Conservation (phyloP, 2,797 vertebrate species). For the Pelobates cultripes region DNA sequence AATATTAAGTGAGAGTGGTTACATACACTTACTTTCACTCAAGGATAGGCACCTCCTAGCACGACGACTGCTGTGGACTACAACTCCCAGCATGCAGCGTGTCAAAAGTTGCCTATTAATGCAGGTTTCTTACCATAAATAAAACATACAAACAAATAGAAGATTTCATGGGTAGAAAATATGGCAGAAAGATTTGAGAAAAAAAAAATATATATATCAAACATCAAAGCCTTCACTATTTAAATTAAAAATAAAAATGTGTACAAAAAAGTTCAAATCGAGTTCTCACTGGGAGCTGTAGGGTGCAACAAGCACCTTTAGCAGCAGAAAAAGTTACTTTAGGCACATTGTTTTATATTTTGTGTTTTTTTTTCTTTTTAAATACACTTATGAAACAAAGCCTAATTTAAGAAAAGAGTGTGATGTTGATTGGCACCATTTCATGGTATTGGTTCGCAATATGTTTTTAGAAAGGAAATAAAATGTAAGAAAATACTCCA, state of each 20-base stretch:
- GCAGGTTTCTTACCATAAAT: constrained; percentile 66
- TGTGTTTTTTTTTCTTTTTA: background rate
- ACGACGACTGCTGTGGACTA: background rate
- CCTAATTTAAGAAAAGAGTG: background rate
- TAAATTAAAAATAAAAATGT: background rate
- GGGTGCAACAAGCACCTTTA: background rate
- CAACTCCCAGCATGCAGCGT: background rate
- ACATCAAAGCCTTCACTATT: constrained; percentile 9
- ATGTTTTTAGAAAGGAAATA: background rate
- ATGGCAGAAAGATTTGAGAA: constrained; percentile 15
- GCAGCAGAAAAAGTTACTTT: constrained; percentile 8
- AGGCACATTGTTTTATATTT: constrained; percentile 31
- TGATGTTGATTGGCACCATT: constrained; percentile 31
- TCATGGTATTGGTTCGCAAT: constrained; percentile 2
- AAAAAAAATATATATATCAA: background rate
- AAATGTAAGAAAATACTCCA: background rate
- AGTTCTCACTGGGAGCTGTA: background rate
- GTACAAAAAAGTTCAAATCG: background rate
- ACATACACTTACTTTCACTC: constrained; percentile 54
- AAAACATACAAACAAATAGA: constrained; percentile 58
- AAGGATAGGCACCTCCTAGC: background rate
- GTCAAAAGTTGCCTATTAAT: background rate
- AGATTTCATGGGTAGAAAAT: constrained; percentile 26
- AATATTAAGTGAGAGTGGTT: constrained; percentile 63
- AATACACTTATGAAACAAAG: background rate